phyloP scores from a whole-genome alignment of 1,140 invertebrate species.

The Tachypleus tridentatus region DNA sequence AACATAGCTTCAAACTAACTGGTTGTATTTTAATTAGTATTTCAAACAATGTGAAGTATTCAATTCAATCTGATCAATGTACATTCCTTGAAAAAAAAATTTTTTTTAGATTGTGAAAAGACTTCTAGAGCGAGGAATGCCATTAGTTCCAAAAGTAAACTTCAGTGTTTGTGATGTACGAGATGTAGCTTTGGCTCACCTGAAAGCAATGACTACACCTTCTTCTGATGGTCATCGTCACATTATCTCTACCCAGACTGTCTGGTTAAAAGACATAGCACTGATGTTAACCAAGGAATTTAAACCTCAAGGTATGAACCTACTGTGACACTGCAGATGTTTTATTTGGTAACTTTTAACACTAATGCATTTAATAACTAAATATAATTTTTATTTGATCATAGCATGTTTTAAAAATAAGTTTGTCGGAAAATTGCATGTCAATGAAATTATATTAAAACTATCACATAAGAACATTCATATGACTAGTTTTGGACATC shows the following conservation, averaged over 20 bases:
- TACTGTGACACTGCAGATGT: too few species aligned
- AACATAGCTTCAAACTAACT: too few species aligned
- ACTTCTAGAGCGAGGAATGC: constrained; percentile 29
- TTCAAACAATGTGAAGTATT: too few species aligned
- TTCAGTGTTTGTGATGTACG: constrained; percentile 42
- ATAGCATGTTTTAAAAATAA: constrained; percentile 16
- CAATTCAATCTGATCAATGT: not conserved
- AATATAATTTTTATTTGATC: too few species aligned
- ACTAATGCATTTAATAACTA: too few species aligned
- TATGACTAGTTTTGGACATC: too few species aligned
- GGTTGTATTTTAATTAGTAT: too few species aligned
- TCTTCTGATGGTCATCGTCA: constrained; percentile 40
- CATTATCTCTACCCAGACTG: constrained; percentile 31
- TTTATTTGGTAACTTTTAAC: too few species aligned
- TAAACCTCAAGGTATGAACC: constrained; percentile 14
- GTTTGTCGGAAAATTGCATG: too few species aligned
- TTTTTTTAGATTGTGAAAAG: constrained; percentile 15
- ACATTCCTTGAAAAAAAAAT: not conserved
- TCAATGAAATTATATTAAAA: too few species aligned
- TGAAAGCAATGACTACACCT: constrained; percentile 40
- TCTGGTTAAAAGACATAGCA: constrained; percentile 40
- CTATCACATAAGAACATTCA: too few species aligned
- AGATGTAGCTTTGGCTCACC: constrained; percentile 44
- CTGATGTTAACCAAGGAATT: constrained; percentile 36
- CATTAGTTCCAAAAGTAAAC: constrained; percentile 39